These are phyloP conservation scores for Nymphalis c-album DNA, from an alignment of 2,888 invertebrate genomes.

Conservation along the genomic window DNA sequence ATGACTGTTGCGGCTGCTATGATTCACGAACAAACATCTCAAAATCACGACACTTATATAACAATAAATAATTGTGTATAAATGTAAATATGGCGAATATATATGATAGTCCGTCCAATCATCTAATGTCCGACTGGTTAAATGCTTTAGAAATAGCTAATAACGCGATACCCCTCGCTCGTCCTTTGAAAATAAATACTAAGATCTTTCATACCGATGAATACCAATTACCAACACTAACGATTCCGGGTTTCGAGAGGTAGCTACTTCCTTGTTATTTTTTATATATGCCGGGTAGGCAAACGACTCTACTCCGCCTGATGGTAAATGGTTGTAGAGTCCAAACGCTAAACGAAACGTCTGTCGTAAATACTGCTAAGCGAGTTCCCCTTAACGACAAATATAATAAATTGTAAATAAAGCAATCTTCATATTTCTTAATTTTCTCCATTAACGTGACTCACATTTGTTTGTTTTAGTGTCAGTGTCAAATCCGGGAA, in stretches of 20 bases:
- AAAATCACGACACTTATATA: constrained; percentile 32
- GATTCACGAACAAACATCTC: constrained; percentile 31
- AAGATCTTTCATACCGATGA: no score
- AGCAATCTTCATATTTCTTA: neutral
- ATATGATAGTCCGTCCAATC: constrained; percentile 18
- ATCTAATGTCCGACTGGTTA: neutral
- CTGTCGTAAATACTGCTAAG: constrained; percentile 3
- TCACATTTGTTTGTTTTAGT: neutral
- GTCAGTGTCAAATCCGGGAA: neutral
- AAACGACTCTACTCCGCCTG: no score
- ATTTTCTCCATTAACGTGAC: neutral
- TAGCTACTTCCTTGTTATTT: no score
- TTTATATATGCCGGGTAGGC: no score
- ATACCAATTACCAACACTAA: no score
- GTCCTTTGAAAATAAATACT: no score
- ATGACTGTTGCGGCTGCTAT: constrained; percentile 25
- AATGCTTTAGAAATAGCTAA: neutral
- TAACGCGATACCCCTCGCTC: no score
- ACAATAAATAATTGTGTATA: constrained; percentile 24
- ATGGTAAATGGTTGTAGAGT: no score
- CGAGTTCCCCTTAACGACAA: neutral
- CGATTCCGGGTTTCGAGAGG: no score
- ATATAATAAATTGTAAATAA: constrained; percentile 4
- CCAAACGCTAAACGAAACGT: no score
- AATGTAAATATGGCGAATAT: constrained; percentile 27